Base-by-base conservation (phyloP, 2,797 vertebrate species). In the Podarcis siculus region DNA sequence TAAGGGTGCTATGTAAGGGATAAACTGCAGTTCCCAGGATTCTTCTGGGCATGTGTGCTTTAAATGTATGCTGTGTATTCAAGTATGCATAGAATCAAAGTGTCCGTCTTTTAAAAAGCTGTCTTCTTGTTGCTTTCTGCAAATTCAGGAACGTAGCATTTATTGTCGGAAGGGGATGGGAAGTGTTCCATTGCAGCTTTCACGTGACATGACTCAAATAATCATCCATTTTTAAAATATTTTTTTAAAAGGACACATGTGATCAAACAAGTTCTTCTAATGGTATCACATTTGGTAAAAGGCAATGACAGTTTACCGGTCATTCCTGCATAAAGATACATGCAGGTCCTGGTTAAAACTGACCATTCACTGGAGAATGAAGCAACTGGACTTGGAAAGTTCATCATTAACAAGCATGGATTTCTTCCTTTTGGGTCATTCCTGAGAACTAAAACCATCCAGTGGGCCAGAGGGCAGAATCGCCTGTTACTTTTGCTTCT, bases 261-360 rank as follows among this genome's bases (percentile, higher is more conserved):
- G 80, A 89, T 85, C 49, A 90, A 27, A 37, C 39, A 73, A 80
- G 85, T 93, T 90, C 81, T 72, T 32, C 39, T 67, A n/a, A 89
- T 23, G 49, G 86, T 2, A 78, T 73, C 90, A 35, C 82, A 86
- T 90, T 77, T 80, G 4, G 67, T 8, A 89, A 82, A 67, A 0
- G 75, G 0, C 45, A 88, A 76, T 19, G 0, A 32, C 12, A 23
- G 9, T 8, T 0, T 37, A 42, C 39, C 5, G 7, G 39, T 42
- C 21, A 37, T 83, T 72, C 7, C 67, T 91, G 76, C 30, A 75
- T 75, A 89, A 3, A 76, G 67, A 87, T 88, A 25, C 8, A 83
- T 81, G 3, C 3, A 21, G 39, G 55, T 94, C 88, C 3, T 35
- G 0, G n/a, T 2, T 10, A 37, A 91, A 91, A 27, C 23, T 49